phyloP scores from a whole-genome alignment of 1,140 invertebrate genomes.

The Saccostrea cuccullata region DNA sequence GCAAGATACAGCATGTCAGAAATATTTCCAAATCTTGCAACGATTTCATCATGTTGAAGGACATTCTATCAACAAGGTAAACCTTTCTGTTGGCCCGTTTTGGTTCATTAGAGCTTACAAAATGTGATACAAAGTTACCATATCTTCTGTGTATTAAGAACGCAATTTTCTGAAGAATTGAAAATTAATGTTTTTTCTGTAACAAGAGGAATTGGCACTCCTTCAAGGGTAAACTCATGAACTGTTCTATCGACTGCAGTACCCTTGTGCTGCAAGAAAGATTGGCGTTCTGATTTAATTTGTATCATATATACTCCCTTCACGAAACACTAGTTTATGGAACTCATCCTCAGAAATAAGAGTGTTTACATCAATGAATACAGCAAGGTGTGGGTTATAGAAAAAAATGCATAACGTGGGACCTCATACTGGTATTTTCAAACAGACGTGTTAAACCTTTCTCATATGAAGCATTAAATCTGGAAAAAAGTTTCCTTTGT shows the following conservation, averaged over 20 bases:
- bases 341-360: not conserved
- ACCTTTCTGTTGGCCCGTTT: not conserved
- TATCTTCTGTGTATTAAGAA: not conserved
- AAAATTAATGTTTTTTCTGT: too few relatives aligned
- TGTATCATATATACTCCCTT: not conserved
- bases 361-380: not conserved
- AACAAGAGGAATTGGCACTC: not conserved
- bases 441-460: not conserved
- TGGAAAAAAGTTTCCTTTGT: not conserved
- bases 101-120: not conserved
- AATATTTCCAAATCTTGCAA: not conserved
- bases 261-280: not conserved
- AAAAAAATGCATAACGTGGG: not conserved
- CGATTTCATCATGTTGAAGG: not conserved
- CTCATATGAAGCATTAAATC: not conserved
- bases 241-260: not conserved
- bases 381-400: not conserved
- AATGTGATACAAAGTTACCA: too few relatives aligned
- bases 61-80: not conserved
- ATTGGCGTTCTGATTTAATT: not conserved
- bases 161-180: not conserved
- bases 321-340: not conserved
- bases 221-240: not conserved
- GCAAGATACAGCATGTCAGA: not conserved
- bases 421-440: not conserved